These are phyloP conservation scores for Scolopax bukidnonensis DNA, from an alignment of 2,797 vertebrate genomes.

Conservation along the genomic window DNA sequence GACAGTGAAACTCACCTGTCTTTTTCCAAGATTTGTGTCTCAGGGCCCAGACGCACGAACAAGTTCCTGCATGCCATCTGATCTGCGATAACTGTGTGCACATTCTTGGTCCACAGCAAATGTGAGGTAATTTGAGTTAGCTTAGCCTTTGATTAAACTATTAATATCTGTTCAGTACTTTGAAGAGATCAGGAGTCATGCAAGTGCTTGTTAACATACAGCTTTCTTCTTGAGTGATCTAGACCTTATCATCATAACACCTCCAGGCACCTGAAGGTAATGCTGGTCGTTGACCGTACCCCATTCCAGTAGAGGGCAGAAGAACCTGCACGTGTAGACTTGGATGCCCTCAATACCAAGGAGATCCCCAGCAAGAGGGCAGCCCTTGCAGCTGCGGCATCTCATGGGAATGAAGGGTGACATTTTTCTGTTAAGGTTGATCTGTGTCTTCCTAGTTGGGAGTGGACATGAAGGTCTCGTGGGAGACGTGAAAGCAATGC, in stretches of 20 bases:
- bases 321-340: background rate
- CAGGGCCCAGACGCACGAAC: background rate
- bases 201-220: background rate
- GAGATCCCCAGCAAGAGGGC: background rate
- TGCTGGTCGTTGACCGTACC: background rate
- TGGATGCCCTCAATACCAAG: background rate
- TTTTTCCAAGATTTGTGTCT: constrained; percentile 64
- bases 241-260: background rate
- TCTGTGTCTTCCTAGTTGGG: background rate
- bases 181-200: constrained; percentile 13
- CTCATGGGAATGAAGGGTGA: background rate
- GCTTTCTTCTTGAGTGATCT: background rate
- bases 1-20: constrained; percentile 50
- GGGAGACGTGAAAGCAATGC: background rate
- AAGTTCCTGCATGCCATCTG: constrained; percentile 54
- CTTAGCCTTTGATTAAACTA: constrained; percentile 72
- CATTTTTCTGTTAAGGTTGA: background rate
- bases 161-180: constrained; percentile 64
- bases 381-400: background rate
- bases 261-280: background rate
- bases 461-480: background rate
- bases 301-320: background rate
- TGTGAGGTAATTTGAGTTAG: constrained; percentile 71
- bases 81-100: constrained; percentile 19
- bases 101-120: constrained; percentile 64